Evolutionary conservation across 2,113 vertebrate genomes (phyloP).

Genomic region (Daubentonia madagascariensis): DNA sequence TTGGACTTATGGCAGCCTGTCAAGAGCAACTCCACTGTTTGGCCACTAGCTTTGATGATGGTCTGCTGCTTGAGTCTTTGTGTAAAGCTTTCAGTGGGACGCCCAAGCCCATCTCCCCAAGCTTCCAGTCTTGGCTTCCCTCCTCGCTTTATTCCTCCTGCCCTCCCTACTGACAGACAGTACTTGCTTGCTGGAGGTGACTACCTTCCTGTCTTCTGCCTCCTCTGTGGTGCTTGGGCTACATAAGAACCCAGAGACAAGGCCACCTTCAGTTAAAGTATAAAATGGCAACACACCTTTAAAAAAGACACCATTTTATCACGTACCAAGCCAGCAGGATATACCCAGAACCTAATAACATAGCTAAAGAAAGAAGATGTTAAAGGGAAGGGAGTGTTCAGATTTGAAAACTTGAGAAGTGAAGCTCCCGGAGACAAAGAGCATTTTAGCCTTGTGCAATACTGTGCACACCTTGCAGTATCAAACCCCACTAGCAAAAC

Average conservation of each 20-base stretch:
- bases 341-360: not conserved
- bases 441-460: not conserved
- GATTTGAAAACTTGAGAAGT: not conserved
- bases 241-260: not conserved
- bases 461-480: too few species aligned
- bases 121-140: not conserved
- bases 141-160: not conserved
- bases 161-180: not conserved
- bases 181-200: not conserved
- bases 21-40: not conserved
- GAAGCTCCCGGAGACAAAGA: not conserved
- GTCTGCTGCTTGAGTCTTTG: not conserved
- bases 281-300: not conserved
- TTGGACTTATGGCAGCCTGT: not conserved
- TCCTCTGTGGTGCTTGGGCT: not conserved
- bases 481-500: not conserved
- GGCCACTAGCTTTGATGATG: not conserved
- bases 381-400: not conserved
- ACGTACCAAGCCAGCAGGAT: not conserved
- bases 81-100: not conserved
- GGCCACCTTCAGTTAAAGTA: not conserved
- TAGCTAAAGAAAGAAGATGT: not conserved
- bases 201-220: not conserved
- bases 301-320: not conserved
- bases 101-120: not conserved